phyloP scores from a whole-genome alignment of 2,888 invertebrate species.

The Merodon equestris region DNA sequence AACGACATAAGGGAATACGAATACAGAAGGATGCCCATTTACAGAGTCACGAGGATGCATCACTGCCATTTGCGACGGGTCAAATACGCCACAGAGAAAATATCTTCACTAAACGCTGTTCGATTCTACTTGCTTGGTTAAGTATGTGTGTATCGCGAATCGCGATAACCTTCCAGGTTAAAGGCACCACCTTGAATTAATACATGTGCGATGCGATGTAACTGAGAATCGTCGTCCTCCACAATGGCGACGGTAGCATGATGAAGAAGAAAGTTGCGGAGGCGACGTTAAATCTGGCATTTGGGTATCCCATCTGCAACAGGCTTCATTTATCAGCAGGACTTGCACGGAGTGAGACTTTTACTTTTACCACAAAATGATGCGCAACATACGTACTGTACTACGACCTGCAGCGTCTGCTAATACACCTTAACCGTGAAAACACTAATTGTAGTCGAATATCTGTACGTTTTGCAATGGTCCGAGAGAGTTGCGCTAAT shows the following conservation, averaged over 20 bases:
- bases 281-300: slow-evolving; percentile 13
- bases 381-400: not conserved
- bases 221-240: slow-evolving; percentile 26
- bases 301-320: not conserved
- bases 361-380: slow-evolving; percentile 38
- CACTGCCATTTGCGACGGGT: slow-evolving; percentile 50
- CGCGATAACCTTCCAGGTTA: slow-evolving; percentile 46
- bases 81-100: slow-evolving; percentile 54
- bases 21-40: slow-evolving; percentile 42
- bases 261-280: slow-evolving; percentile 53
- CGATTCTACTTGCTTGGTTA: too few relatives aligned
- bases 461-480: slow-evolving; percentile 30
- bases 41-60: slow-evolving; percentile 65
- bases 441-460: slow-evolving; percentile 40
- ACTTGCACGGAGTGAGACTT: slow-evolving; percentile 45
- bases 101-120: slow-evolving; percentile 13
- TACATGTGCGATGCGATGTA: slow-evolving; percentile 34
- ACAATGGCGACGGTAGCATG: slow-evolving; percentile 5
- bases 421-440: slow-evolving; percentile 17
- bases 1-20: slow-evolving; percentile 10
- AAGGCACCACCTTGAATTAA: slow-evolving; percentile 56
- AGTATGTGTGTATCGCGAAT: slow-evolving; percentile 35
- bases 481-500: slow-evolving; percentile 29
- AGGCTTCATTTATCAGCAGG: slow-evolving; percentile 58
- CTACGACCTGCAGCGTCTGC: not conserved